A percentile compares a stretch with the other conserved stretches of the same genome.
Evolutionary conservation across 2,888 invertebrate species (phyloP).

Genomic region (Zele albiditarsus): DNA sequence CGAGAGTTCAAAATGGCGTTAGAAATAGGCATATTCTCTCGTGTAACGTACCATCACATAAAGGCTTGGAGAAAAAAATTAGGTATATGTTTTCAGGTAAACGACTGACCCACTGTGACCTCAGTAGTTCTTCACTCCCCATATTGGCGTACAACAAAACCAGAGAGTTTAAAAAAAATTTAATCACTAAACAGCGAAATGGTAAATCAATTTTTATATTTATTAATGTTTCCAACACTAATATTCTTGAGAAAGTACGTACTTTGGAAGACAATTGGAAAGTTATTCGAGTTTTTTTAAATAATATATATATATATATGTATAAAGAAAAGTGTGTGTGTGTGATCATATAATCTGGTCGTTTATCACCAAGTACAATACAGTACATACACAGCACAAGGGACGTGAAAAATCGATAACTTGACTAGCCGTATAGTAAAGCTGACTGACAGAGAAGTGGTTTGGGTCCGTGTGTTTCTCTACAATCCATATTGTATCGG

Average conservation of each 20-base stretch:
- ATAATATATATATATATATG: no score
- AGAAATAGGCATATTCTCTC: no score
- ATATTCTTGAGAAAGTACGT: no score
- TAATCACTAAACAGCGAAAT: no score
- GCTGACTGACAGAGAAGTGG: background rate
- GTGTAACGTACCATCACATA: background rate
- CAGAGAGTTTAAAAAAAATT: background rate
- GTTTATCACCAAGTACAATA: background rate
- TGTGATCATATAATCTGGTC: no score
- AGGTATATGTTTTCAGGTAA: constrained; percentile 33
- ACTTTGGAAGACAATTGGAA: no score
- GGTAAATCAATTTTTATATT: no score
- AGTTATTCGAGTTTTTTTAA: no score
- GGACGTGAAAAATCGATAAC: background rate
- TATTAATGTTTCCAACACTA: no score
- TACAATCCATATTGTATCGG: background rate
- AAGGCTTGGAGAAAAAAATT: constrained; percentile 19
- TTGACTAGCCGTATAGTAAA: background rate
- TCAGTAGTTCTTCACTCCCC: background rate
- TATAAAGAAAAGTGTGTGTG: no score
- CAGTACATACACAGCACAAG: background rate
- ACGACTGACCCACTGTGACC: constrained; percentile 34
- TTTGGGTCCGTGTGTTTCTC: background rate
- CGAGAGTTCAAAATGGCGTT: no score
- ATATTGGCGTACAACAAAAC: background rate